Conservation (phyloP, 2,797 vertebrate genomes). For the Halcyon badia region DNA sequence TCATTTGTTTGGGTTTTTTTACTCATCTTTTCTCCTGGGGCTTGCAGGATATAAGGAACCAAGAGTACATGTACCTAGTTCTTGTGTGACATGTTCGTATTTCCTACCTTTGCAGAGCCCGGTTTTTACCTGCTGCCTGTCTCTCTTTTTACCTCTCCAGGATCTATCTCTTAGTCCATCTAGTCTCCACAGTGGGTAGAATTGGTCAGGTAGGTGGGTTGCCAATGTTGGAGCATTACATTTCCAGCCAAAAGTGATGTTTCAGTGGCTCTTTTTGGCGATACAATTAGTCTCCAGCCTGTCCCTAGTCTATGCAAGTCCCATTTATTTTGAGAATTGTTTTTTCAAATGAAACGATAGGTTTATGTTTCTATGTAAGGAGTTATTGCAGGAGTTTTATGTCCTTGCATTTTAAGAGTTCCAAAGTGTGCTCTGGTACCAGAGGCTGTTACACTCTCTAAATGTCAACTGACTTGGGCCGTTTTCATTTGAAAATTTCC, state of each 20-base stretch:
- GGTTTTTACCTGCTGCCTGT: neutral
- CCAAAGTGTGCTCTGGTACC: neutral
- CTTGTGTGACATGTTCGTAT: neutral
- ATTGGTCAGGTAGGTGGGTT: slow-evolving; percentile 14
- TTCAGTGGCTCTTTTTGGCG: neutral
- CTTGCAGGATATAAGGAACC: neutral
- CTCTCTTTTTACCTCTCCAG: neutral
- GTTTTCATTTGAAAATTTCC: neutral
- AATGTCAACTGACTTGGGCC: neutral
- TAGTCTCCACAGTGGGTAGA: neutral
- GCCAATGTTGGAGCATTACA: neutral
- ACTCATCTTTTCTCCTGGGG: neutral
- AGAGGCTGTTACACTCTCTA: neutral
- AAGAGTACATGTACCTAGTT: neutral
- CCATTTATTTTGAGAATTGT: neutral
- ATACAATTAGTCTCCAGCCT: neutral
- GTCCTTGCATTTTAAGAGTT: neutral
- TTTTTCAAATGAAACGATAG: neutral
- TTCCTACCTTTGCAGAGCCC: neutral
- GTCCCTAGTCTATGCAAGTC: neutral
- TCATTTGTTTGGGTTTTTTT: neutral
- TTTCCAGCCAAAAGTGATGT: neutral
- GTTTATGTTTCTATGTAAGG: neutral
- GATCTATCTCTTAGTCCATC: slow-evolving; percentile 6
- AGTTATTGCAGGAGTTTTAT: neutral